Percentiles rank a stretch among this genome's conserved stretches.
phyloP scores from a whole-genome alignment of 2,113 vertebrate species.

The Penelope pileata region DNA sequence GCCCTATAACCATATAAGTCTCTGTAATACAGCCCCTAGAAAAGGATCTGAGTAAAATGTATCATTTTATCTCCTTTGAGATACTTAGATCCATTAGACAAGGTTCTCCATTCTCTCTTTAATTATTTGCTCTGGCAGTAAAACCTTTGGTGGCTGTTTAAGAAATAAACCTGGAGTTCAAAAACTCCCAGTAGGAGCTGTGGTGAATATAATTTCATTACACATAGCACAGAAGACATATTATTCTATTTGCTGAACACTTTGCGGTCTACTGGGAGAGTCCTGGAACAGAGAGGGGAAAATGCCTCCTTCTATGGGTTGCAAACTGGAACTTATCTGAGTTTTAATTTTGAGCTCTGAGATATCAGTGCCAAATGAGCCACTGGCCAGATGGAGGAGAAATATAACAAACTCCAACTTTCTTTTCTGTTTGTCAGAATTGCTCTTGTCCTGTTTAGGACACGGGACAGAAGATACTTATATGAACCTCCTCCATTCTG shows the following conservation, averaged over 20 bases:
- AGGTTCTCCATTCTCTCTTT: neutral
- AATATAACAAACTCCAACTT: neutral
- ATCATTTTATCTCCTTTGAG: neutral
- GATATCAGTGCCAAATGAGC: neutral
- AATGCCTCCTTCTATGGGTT: slow-evolving; percentile 7
- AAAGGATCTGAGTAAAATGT: neutral
- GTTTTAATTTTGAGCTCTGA: neutral
- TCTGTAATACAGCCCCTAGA: neutral
- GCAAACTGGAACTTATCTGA: neutral
- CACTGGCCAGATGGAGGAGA: neutral
- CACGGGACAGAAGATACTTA: neutral
- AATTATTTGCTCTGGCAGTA: slow-evolving; percentile 50
- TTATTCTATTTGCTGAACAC: slow-evolving; percentile 21
- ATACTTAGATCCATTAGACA: slow-evolving; percentile 7
- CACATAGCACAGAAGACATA: neutral
- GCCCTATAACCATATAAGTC: neutral
- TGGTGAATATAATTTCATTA: slow-evolving; percentile 38
- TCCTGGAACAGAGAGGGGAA: neutral
- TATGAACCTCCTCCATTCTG: neutral
- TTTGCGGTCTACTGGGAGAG: neutral
- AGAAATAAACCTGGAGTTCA: slow-evolving; percentile 34
- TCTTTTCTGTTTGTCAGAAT: neutral
- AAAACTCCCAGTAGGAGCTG: slow-evolving; percentile 27
- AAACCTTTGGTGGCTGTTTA: neutral
- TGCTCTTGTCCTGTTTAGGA: neutral